Base-by-base conservation (phyloP, 2,888 invertebrate species). In the Odontothrips loti region DNA sequence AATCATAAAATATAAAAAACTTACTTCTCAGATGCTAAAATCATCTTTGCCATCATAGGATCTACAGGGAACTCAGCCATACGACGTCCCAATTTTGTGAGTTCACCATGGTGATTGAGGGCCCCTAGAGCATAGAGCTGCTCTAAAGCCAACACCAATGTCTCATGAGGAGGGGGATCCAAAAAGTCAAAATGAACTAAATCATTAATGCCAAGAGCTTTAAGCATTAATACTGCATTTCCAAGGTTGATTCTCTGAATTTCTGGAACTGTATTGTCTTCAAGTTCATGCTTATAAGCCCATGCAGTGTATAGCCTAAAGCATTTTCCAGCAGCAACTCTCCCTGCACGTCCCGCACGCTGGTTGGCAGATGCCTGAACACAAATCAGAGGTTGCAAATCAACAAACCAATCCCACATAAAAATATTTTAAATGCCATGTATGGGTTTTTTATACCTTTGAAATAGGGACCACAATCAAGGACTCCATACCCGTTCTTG, bases 61-160 rank as follows among this genome's bases (percentile, higher is more conserved):
- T 99, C 98, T 17, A 97, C 94, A 0, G 99, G 99, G 88, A 99
- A 98, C 88, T 99, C 99, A 0, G 99, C 99, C 99, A 99, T 99
- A 86, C 97, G 90, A 84, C 99, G 90, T 0, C 99, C 99, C 82
- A 98, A 90, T 88, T 97, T 98, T 1, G 99, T 99, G 81, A 99
- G 89, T 88, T 99, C 98, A 0, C 99, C 99, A 85, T 95, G 94
- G 89, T 99, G 98, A 89, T 99, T 99, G 17, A 99, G 89, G 1
- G 99, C 99, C 10, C 99, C 98, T 80, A 99, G 89, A 0, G 99
- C 99, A 87, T 99, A 99, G 68, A 99, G 89, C 87, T 99, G 99
- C 87, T 99, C 99, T 83, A 99, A 88, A 0, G 99, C 99, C 84
- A 98, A 88, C 0, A 97, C 94, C 81, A 97, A 88, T 1, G 96